A percentile compares a stretch with the other conserved stretches of the same genome.
Conservation (phyloP, 2,113 vertebrate genomes). For the Barnardius zonarius region DNA sequence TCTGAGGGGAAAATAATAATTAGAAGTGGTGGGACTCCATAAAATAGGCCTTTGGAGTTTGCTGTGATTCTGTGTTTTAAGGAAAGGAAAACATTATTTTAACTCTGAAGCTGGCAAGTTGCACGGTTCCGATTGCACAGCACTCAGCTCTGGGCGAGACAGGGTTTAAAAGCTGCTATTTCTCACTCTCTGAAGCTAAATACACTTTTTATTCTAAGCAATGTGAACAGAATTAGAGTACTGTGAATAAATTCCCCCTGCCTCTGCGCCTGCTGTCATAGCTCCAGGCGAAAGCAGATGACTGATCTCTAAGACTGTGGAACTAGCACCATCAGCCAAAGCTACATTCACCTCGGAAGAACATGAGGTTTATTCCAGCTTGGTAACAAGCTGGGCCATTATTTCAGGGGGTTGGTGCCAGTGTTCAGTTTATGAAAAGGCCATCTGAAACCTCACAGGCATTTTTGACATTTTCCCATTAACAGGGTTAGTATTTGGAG, state of each 20-base stretch:
- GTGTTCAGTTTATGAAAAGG: conserved; percentile 20
- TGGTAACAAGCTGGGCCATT: conserved; percentile 6
- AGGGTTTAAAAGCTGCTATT: conserved; percentile 28
- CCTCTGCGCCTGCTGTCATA: conserved; percentile 36
- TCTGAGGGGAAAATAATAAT: neutral
- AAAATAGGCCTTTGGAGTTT: neutral
- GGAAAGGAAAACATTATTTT: conserved; percentile 20
- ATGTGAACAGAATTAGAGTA: conserved; percentile 36
- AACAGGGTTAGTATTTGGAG: neutral
- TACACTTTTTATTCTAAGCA: neutral
- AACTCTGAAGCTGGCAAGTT: neutral
- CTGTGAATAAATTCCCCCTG: conserved; percentile 25
- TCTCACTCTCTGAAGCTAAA: conserved; percentile 13
- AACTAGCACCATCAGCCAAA: conserved; percentile 26
- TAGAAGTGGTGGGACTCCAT: neutral
- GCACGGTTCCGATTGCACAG: neutral
- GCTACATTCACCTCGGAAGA: conserved; percentile 9
- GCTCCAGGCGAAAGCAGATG: conserved; percentile 40
- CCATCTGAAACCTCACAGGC: conserved; percentile 27
- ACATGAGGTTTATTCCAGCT: neutral
- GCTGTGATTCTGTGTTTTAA: neutral
- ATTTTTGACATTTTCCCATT: conserved; percentile 47
- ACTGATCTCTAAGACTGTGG: neutral
- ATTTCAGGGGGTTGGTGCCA: neutral
- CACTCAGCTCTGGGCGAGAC: neutral